Evolutionary conservation across 2,113 vertebrate species (phyloP).

Genomic region (Amphiprion ocellaris): DNA sequence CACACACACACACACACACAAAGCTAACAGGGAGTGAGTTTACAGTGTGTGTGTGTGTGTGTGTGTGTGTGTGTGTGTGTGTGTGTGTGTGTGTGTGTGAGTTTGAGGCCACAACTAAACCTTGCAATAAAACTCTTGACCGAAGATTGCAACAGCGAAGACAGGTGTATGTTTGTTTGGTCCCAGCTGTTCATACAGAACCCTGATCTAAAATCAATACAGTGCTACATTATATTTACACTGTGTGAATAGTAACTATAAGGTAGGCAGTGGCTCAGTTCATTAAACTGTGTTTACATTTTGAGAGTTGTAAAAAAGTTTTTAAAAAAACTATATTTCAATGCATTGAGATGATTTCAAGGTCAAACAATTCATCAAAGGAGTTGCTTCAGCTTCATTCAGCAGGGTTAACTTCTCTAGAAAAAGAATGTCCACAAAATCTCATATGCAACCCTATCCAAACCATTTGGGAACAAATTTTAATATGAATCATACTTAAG

Average conservation of each 20-base stretch:
- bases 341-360: background rate
- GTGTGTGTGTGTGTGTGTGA: too few species aligned
- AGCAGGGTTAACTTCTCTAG: background rate
- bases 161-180: slow-evolving; percentile 50
- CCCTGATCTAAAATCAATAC: slow-evolving; percentile 9
- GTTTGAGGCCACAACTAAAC: slow-evolving; percentile 25
- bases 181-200: slow-evolving; percentile 46
- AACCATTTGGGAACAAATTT: slow-evolving; percentile 7
- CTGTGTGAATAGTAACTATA: slow-evolving; percentile 11
- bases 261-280: background rate
- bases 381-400: background rate
- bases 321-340: background rate
- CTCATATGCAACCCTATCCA: too few species aligned
- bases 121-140: slow-evolving; percentile 36
- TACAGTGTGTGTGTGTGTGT: background rate
- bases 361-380: background rate
- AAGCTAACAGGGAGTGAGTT: slow-evolving; percentile 17
- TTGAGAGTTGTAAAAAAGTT: background rate
- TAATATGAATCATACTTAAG: background rate
- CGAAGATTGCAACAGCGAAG: slow-evolving; percentile 21
- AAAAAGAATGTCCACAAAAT: background rate
- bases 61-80: too few species aligned
- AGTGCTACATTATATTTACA: slow-evolving; percentile 17
- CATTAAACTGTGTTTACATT: background rate
- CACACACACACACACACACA: slow-evolving; percentile 16